These are phyloP conservation scores for Coturnix japonica DNA, from an alignment of 2,113 vertebrate species.

Conservation along the genomic window DNA sequence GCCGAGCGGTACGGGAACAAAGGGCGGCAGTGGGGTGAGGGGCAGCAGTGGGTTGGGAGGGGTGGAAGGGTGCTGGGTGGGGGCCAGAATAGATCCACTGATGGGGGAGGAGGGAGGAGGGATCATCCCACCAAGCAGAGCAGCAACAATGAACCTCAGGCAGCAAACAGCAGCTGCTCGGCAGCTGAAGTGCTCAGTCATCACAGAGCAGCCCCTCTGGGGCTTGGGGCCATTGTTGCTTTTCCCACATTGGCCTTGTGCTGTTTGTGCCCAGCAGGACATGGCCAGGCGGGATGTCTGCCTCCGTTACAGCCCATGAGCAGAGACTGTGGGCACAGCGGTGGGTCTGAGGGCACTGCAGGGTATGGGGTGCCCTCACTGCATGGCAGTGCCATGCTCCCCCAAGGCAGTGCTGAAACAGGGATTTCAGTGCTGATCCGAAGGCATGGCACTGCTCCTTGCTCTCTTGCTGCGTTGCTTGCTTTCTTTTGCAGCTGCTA, in stretches of 20 bases:
- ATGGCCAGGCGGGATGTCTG: too few species aligned
- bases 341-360: too few species aligned
- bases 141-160: fast-evolving
- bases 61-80: background rate
- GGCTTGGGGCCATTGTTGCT: background rate
- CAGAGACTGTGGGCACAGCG: background rate
- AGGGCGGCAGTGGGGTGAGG: background rate
- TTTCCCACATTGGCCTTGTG: background rate
- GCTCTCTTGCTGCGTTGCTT: slow-evolving; percentile 67
- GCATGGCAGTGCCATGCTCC: background rate
- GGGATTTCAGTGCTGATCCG: background rate
- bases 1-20: background rate
- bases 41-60: too few species aligned
- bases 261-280: background rate
- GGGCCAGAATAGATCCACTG: background rate
- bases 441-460: background rate
- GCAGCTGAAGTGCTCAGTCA: background rate
- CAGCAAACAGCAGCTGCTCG: background rate
- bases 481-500: slow-evolving; percentile 74
- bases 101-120: background rate
- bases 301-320: background rate
- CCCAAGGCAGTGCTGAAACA: background rate
- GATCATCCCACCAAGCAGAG: background rate
- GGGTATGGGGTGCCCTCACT: too few species aligned
- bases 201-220: fast-evolving